These are phyloP conservation scores for Nymphalis urticae DNA, from an alignment of 2,888 invertebrate genomes.

Conservation along the genomic window DNA sequence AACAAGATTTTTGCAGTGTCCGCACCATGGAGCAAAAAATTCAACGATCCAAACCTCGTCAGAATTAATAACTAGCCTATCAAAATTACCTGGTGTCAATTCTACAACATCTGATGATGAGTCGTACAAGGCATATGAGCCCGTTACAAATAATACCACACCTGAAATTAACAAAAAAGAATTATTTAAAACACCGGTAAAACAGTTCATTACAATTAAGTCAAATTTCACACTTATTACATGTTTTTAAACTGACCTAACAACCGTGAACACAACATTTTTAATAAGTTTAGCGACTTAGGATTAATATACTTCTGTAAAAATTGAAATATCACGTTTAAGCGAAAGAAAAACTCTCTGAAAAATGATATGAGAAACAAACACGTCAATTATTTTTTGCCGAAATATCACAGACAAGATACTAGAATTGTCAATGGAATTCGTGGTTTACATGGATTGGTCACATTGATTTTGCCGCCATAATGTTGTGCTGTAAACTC, in stretches of 20 bases:
- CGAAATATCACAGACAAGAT: conserved; percentile 41
- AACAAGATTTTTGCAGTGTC: conserved; percentile 93
- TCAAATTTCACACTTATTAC: conserved; percentile 50
- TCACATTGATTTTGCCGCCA: conserved; percentile 28
- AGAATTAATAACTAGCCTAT: conserved; percentile 89
- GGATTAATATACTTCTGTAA: neutral
- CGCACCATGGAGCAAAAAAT: conserved; percentile 98
- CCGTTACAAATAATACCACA: conserved; percentile 61
- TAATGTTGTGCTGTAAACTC: neutral
- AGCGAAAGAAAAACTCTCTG: conserved; percentile 43
- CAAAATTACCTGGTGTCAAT: conserved; percentile 93
- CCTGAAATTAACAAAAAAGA: conserved; percentile 53
- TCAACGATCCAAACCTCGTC: conserved; percentile 97
- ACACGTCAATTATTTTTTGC: conserved; percentile 68
- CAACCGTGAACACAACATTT: conserved; percentile 61
- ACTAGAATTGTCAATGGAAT: conserved; percentile 69
- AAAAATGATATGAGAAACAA: conserved; percentile 45
- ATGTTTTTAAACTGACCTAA: conserved; percentile 70
- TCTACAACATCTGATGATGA: conserved; percentile 90
- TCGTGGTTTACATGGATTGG: conserved; percentile 72
- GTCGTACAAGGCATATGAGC: conserved; percentile 82
- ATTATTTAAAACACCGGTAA: conserved; percentile 46
- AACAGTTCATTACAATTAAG: conserved; percentile 41
- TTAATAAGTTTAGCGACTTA: conserved; percentile 31
- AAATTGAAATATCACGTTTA: conserved; percentile 43